phyloP scores from a whole-genome alignment of 2,113 vertebrate genomes.

The Rhineura floridana region DNA sequence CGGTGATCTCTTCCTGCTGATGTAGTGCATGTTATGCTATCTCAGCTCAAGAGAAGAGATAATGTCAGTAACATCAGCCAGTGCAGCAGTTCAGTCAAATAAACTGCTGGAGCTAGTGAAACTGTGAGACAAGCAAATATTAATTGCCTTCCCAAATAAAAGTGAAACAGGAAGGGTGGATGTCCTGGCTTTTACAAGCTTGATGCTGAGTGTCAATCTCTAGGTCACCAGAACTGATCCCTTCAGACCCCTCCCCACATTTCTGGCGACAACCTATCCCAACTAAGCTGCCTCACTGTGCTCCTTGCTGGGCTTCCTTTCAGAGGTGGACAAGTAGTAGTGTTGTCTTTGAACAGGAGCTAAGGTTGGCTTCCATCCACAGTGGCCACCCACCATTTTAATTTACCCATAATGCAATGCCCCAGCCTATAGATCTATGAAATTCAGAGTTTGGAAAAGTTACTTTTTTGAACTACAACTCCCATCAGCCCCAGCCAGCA shows the following conservation, averaged over 20 bases:
- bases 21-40: not conserved
- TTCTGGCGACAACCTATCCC: not conserved
- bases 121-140: conserved; percentile 9
- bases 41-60: not conserved
- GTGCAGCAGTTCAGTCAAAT: not conserved
- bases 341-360: too few relatives aligned
- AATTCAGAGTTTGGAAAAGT: too few relatives aligned
- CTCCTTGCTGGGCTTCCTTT: too few relatives aligned
- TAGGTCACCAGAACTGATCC: not conserved
- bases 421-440: too few relatives aligned
- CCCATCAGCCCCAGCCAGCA: too few relatives aligned
- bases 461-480: too few relatives aligned
- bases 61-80: too few relatives aligned
- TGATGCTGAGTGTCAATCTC: not conserved
- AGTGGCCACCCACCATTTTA: too few relatives aligned
- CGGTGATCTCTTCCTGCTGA: not conserved
- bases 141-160: not conserved
- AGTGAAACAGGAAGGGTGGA: not conserved
- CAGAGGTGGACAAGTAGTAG: too few relatives aligned
- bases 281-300: too few relatives aligned
- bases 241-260: not conserved
- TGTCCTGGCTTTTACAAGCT: not conserved
- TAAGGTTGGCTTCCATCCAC: too few relatives aligned
- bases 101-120: conserved; percentile 3
- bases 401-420: too few relatives aligned